phyloP scores from a whole-genome alignment of 2,113 vertebrate species.

The Phocoena sinus region DNA sequence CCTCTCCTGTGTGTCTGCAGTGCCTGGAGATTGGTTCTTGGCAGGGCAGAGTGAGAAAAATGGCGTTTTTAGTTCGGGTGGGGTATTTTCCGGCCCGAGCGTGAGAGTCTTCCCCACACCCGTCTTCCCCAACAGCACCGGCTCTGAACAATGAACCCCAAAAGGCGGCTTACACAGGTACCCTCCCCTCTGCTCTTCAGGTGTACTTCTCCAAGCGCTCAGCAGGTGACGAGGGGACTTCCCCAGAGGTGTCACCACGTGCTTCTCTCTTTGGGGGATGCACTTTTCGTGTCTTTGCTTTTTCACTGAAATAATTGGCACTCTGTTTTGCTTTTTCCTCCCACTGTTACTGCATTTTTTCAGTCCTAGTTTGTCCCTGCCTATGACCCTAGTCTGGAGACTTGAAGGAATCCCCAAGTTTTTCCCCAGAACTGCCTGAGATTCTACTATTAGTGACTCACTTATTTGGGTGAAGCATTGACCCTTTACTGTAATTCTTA shows the following conservation, averaged over 20 bases:
- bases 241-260: rapidly evolving
- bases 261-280: background rate
- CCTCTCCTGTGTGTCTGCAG: background rate
- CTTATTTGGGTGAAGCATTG: background rate
- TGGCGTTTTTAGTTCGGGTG: background rate
- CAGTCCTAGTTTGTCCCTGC: background rate
- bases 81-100: background rate
- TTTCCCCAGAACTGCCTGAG: background rate
- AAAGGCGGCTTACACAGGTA: background rate
- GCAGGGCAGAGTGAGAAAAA: background rate
- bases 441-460: background rate
- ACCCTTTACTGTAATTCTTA: background rate
- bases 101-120: background rate
- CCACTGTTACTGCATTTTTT: background rate
- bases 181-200: no score
- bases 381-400: background rate
- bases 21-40: background rate
- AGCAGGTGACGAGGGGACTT: background rate
- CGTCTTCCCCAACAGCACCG: background rate
- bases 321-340: background rate
- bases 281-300: background rate
- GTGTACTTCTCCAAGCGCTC: background rate
- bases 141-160: no score
- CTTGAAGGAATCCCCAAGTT: background rate
- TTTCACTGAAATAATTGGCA: background rate